Conservation (phyloP, 2,113 vertebrate species). For the Hiodon tergisus region DNA sequence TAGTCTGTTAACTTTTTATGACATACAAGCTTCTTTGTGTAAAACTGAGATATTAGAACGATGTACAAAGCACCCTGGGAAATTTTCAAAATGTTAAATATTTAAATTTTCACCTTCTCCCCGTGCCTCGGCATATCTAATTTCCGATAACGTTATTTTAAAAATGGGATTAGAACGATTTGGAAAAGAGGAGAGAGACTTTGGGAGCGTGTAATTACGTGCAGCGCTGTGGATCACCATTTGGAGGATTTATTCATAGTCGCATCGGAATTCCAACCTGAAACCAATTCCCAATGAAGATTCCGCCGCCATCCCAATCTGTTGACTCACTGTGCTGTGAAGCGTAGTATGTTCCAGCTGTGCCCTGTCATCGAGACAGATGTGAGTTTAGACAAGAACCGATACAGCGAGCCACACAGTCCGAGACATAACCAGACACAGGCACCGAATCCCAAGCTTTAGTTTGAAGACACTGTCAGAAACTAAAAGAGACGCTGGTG, state of each 20-base stretch:
- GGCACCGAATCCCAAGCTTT: too few relatives aligned
- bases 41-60: too few relatives aligned
- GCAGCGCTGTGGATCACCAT: conserved; percentile 20
- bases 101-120: not conserved
- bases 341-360: conserved; percentile 18
- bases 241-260: conserved; percentile 25
- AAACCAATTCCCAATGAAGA: not conserved
- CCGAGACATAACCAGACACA: not conserved
- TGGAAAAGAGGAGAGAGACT: conserved; percentile 16
- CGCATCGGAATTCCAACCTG: conserved; percentile 4
- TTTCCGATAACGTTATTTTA: not conserved
- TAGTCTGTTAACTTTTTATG: too few relatives aligned
- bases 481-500: too few relatives aligned
- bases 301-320: not conserved
- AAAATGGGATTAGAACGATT: conserved; percentile 14
- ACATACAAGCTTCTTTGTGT: too few relatives aligned
- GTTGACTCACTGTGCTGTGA: conserved; percentile 4
- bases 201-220: conserved; percentile 24
- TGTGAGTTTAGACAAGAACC: not conserved
- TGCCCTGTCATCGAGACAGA: conserved; percentile 2
- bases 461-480: too few relatives aligned
- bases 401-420: not conserved
- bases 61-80: too few relatives aligned
- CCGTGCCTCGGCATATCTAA: not conserved
- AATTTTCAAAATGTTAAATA: not conserved